Base-by-base conservation (phyloP, 2,113 vertebrate genomes). In the Oxyura jamaicensis region DNA sequence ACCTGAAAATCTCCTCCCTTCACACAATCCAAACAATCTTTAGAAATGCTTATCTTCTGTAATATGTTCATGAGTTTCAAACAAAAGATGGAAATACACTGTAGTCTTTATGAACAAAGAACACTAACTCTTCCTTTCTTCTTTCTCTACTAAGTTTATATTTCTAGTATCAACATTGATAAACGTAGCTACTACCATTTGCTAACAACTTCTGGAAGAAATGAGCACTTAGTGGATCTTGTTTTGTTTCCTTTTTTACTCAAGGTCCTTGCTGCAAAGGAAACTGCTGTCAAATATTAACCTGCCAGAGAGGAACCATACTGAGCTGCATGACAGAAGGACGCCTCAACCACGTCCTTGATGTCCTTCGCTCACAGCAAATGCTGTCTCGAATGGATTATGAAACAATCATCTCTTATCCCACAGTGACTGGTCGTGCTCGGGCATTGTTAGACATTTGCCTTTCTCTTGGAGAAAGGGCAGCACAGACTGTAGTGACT, bases 301-400 rank as follows among this genome's bases (percentile, higher is more conserved):
- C 59, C 44, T 96, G 91, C 59, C 92, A 78, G 56, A 97, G 98
- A 19, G 97, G 98, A 78, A 74, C 63, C 66, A 97, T 98, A 22
- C 84, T 98, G 48, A 89, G 53, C 11, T 83, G 83, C 63, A 98
- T 98, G 97, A 98, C 98, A 10, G 98, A 98, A 74, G 98, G 98
- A 16, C 95, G 95, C 5, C 96, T 98, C 46, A 98, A 98, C 93
- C 94, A 96, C 28, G 50, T 98, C 36, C 92, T 98, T 0, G 98
- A 98, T 0, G 93, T 97, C 48, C 91, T 98, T 25, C 97, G 97
- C 46, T 96, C 98, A 0, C 90, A 93, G 56, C 93, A 91, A 18
- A 72, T 17, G 0, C 66, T 98, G 65, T 97, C 97, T 18, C 96
- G 93, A 8, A 48, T 48, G 87, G 97, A 97, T n/a, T 98, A 98